Evolutionary conservation across 1,140 invertebrate genomes (phyloP).

Genomic region (Drosophila leontia): DNA sequence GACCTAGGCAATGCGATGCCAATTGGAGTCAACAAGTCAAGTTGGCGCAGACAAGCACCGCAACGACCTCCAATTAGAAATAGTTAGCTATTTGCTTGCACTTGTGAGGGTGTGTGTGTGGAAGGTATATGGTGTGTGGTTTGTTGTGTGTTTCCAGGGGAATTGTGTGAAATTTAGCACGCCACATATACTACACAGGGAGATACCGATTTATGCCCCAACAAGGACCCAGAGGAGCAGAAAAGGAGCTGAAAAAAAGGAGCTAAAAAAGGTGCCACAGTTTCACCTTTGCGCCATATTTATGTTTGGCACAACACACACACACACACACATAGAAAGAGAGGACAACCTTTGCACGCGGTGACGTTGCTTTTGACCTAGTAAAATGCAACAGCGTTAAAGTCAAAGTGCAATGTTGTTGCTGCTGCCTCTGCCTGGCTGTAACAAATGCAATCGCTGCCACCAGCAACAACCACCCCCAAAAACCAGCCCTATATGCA

Average conservation of each 20-base stretch:
- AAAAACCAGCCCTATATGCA: slow-evolving; percentile 21
- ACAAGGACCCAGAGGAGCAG: slow-evolving; percentile 7
- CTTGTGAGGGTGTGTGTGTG: slow-evolving; percentile 3
- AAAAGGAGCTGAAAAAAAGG: slow-evolving; percentile 45
- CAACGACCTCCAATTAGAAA: slow-evolving; percentile 77
- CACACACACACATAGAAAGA: slow-evolving; percentile 12
- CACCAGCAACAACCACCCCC: slow-evolving; percentile 16
- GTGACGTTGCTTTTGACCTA: slow-evolving; percentile 81
- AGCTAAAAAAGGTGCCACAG: slow-evolving; percentile 61
- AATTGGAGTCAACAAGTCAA: slow-evolving; percentile 52
- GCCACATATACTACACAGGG: slow-evolving; percentile 20
- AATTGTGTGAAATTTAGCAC: slow-evolving; percentile 68
- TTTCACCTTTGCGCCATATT: slow-evolving; percentile 79
- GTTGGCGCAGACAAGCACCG: slow-evolving; percentile 25
- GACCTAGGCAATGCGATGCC: slow-evolving; percentile 9
- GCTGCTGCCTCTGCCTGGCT: slow-evolving; percentile 12
- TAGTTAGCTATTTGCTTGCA: slow-evolving; percentile 65
- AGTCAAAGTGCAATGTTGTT: slow-evolving; percentile 76
- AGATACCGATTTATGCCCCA: slow-evolving; percentile 66
- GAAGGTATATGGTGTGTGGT: slow-evolving; percentile 9
- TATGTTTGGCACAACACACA: slow-evolving; percentile 72
- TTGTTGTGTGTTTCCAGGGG: slow-evolving; percentile 17
- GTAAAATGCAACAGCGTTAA: slow-evolving; percentile 80
- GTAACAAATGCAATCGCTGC: slow-evolving; percentile 67
- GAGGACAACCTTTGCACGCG: slow-evolving; percentile 32